These are phyloP conservation scores for Eulemur rufifrons DNA, from an alignment of 2,113 vertebrate genomes.

Conservation along the genomic window DNA sequence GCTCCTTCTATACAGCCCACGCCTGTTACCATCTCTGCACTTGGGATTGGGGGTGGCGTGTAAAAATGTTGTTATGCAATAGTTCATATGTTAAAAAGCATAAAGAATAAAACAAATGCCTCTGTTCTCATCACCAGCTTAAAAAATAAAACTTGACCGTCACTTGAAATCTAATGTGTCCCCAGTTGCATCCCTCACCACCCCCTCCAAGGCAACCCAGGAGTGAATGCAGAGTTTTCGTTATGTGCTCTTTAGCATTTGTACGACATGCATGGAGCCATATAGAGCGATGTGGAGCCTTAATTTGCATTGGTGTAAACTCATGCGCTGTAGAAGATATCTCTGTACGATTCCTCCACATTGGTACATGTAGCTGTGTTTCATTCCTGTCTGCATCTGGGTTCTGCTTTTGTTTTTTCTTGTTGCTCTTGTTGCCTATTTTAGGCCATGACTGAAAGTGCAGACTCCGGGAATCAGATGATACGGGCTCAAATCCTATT, in stretches of 20 bases:
- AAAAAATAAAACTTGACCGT: background rate
- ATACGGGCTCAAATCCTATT: background rate
- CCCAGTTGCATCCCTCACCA: background rate
- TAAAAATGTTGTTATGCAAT: background rate
- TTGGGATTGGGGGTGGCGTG: background rate
- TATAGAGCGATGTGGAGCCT: background rate
- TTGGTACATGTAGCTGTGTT: background rate
- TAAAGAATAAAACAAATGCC: background rate
- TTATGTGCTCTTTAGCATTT: background rate
- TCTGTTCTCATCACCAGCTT: background rate
- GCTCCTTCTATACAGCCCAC: too few relatives aligned
- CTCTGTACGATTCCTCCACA: background rate
- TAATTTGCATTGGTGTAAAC: background rate
- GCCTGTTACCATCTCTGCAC: background rate
- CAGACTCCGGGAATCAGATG: background rate
- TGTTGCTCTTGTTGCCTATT: background rate
- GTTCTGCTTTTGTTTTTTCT: background rate
- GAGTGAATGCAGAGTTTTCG: background rate
- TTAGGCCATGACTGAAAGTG: background rate
- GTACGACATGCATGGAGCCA: rapidly evolving
- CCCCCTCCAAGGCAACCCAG: background rate
- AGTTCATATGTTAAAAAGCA: background rate
- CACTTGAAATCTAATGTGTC: background rate
- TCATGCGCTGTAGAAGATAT: background rate
- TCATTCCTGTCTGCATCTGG: background rate